Base-by-base conservation (phyloP, 2,113 vertebrate genomes). In the Capreolus pygargus region DNA sequence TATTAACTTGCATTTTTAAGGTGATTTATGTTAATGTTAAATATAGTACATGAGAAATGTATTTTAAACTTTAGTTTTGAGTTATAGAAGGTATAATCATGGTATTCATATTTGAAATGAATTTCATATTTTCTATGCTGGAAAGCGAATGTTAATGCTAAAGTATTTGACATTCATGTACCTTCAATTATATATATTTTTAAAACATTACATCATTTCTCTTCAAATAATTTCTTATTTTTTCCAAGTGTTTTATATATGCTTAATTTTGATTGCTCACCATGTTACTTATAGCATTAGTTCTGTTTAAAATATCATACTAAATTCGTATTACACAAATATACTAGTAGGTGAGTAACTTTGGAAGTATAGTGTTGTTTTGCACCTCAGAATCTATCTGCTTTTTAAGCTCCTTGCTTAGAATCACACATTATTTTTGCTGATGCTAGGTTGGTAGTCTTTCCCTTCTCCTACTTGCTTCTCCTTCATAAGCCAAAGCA, bases 61-160 rank as follows among this genome's bases (percentile, higher is more conserved):
- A 52, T 95, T 93, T 92, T 84, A 74, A 92, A 95, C 47, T 95
- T 87, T 45, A 76, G 16, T 84, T 92, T 27, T 94, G 64, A 27
- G 19, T 84, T 16, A 81, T 30, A 70, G 39, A 88, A 58, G 10
- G 1, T 82, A 3, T 39, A 67, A 82, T 58, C 7, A 43, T 15
- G 11, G 3, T 61, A 33, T 86, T 97, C 74, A 27, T 86, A 58
- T 95, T 57, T 55, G 17, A 93, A 91, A 54, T 81, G 27, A 89
- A 6, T 79, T 60, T 76, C 30, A 50, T 74, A 50, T 47, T 95
- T 91, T 95, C 23, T 88, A 7, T 88, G 57, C 39, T 55, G 17
- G 7, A 95, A 55, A 93, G 30, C 60, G n/a, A 88, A 0, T 79
- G 27, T 89, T 86, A 88, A 89, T 86, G 8, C 23, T 89, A 61